Evolutionary conservation across 2,113 vertebrate species (phyloP).

Genomic region (Sminthopsis crassicaudata): DNA sequence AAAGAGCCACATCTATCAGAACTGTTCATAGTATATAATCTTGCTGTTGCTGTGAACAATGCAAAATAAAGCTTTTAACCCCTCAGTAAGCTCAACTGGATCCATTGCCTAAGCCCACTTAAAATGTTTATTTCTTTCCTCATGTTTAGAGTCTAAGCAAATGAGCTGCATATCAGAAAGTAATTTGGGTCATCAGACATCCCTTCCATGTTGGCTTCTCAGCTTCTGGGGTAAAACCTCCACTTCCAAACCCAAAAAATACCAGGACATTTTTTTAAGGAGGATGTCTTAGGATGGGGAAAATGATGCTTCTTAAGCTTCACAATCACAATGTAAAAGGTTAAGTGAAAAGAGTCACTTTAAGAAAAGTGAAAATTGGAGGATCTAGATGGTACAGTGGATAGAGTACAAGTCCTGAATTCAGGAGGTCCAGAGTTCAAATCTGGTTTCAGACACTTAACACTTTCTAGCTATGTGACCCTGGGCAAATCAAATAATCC

Average conservation of each 20-base stretch:
- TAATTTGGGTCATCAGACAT: conserved; percentile 50
- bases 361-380: conserved; percentile 28
- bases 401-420: no score
- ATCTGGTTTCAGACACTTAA: no score
- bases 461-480: no score
- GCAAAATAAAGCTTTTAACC: not conserved
- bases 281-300: conserved; percentile 37
- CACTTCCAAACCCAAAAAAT: not conserved
- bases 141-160: conserved; percentile 59
- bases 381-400: no score
- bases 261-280: not conserved
- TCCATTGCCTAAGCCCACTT: not conserved
- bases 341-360: conserved; percentile 38
- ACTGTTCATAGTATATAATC: no score
- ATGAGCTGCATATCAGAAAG: not conserved
- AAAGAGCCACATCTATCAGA: no score
- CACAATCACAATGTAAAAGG: not conserved
- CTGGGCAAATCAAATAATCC: no score
- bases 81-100: not conserved
- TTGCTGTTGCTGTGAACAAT: no score
- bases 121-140: not conserved
- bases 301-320: conserved; percentile 20
- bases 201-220: conserved; percentile 17
- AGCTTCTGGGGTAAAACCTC: conserved; percentile 28
- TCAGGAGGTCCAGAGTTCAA: no score